Evolutionary conservation across 2,888 invertebrate species (phyloP).

Genomic region (Agrotis exclamationis): DNA sequence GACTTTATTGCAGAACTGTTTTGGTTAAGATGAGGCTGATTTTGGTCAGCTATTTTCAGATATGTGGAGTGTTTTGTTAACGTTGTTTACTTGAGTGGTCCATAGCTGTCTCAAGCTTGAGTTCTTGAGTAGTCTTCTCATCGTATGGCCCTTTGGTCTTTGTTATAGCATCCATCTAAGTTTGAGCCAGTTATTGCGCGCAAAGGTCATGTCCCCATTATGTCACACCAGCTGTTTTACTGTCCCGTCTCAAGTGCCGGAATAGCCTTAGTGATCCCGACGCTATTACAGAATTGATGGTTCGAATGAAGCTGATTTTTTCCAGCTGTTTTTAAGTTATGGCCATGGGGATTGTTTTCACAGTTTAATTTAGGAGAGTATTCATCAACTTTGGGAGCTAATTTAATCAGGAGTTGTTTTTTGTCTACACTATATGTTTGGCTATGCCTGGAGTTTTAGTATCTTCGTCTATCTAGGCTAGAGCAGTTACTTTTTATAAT

Average conservation of each 20-base stretch:
- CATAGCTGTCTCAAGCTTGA: neutral
- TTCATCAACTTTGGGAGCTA: neutral
- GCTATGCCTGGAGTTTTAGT: neutral
- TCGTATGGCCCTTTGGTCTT: neutral
- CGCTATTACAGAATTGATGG: slow-evolving; percentile 12
- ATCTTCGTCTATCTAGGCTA: neutral
- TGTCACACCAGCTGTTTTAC: slow-evolving; percentile 39
- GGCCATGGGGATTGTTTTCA: neutral
- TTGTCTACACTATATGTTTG: neutral
- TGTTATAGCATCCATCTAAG: neutral
- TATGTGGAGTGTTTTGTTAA: neutral
- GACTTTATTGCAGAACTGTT: slow-evolving; percentile 22
- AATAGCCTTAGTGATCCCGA: slow-evolving; percentile 25
- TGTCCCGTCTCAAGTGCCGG: slow-evolving; percentile 39
- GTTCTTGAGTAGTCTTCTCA: neutral
- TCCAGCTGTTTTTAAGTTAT: neutral
- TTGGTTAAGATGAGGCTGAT: neutral
- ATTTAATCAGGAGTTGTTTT: neutral
- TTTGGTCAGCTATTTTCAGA: neutral
- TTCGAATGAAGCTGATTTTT: slow-evolving; percentile 7
- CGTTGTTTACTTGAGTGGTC: neutral
- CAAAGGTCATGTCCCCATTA: slow-evolving; percentile 40
- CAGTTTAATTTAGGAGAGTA: neutral
- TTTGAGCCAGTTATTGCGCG: neutral
- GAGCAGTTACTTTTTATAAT: neutral